phyloP scores from a whole-genome alignment of 2,797 vertebrate species.

The Oreochromis mossambicus region DNA sequence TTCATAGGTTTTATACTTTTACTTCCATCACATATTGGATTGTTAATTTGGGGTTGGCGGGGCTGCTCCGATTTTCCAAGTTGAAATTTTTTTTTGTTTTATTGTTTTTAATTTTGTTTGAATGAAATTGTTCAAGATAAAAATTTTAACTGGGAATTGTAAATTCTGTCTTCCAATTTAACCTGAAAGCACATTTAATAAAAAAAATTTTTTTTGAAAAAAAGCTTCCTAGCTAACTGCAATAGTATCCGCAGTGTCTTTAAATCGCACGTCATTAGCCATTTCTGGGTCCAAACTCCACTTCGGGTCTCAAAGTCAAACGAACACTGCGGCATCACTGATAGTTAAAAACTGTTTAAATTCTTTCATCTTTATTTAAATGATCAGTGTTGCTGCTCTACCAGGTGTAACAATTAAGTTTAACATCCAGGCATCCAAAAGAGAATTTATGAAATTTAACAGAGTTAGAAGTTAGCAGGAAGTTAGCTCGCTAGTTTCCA shows the following conservation, averaged over 20 bases:
- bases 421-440: too few relatives aligned
- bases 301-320: background rate
- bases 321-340: background rate
- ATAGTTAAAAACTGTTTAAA: background rate
- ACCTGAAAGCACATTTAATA: background rate
- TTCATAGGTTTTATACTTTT: background rate
- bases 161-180: background rate
- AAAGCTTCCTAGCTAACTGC: background rate
- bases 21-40: background rate
- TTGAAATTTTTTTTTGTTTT: background rate
- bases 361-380: background rate
- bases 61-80: background rate
- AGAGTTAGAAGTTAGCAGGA: background rate
- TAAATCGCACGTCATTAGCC: background rate
- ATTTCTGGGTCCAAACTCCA: background rate
- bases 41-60: background rate
- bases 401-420: background rate
- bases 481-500: background rate
- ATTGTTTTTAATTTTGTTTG: background rate
- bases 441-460: background rate
- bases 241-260: background rate
- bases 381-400: background rate
- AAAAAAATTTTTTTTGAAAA: background rate
- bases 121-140: background rate
- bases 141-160: background rate